Base-by-base conservation (phyloP, 1,140 invertebrate genomes). In the Hypothenemus hampei region DNA sequence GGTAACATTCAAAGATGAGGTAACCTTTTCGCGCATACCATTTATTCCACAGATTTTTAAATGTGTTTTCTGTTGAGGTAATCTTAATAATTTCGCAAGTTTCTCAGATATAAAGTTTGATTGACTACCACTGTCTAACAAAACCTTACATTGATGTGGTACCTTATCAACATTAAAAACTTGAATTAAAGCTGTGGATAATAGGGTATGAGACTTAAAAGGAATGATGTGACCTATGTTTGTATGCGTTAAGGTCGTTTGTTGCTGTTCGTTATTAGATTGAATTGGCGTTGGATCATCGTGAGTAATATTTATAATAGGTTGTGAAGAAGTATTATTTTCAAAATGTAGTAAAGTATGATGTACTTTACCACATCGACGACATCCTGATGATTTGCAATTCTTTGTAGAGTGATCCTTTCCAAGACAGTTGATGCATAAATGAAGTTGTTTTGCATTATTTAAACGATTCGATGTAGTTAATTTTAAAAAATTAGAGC, bases 371-470 rank as follows among this genome's bases (percentile, higher is more conserved):
- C 18, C 33, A 26, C 60, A 62, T 8, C 31, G 45, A 6, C 41
- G 46, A 33, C 59, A 61, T 15, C 33, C 39, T 16, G 33, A 8
- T 20, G 56, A 61, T 40, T 35, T 61, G 49, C 59, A 61, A n/a
- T 50, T n/a, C 8, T 35, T 49, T n/a, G 39, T 48, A 6, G 37
- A 10, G 29, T 58, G 55, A 13, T 44, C 45, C 15, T 29, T 10
- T 16, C 35, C n/a, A 8, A 61, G 37, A 35, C 59, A 61, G 21
- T 61, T 61, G 21, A 49, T 24, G 23, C 59, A 61, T 39, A 58
- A 15, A 10, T 43, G 24, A 7, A 58, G 16, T 7, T 36, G 31
- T 47, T 58, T 58, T 21, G 43, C 43, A 11, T 33, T 49, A 20
- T 26, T 51, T 23, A 56, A 29, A 51, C 48, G 48, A 10, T 57